These are phyloP conservation scores for Apeltes quadracus DNA, from an alignment of 2,113 vertebrate species.

Conservation along the genomic window DNA sequence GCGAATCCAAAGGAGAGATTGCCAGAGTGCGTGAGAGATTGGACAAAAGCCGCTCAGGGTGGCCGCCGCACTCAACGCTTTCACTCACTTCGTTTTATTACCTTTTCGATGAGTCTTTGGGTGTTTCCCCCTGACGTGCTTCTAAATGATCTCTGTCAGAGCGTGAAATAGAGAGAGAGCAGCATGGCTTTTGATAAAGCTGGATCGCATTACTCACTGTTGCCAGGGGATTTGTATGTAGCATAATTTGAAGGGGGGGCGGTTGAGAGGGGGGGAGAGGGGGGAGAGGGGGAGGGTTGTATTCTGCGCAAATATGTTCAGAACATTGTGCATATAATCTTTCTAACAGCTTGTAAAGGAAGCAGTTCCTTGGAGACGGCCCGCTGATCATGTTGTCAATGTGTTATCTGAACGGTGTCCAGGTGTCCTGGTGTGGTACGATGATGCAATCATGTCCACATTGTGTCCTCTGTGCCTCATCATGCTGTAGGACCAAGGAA, in stretches of 20 bases:
- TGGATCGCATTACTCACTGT: constrained; percentile 29
- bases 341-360: constrained; percentile 47
- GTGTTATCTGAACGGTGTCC: constrained; percentile 29
- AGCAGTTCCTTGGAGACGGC: constrained; percentile 55
- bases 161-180: constrained; percentile 7
- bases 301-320: constrained; percentile 35
- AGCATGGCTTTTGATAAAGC: constrained; percentile 40
- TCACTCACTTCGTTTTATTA: constrained; percentile 34
- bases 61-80: constrained; percentile 36
- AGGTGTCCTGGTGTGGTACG: constrained; percentile 24
- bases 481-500: constrained; percentile 21
- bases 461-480: constrained; percentile 12
- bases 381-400: constrained; percentile 48
- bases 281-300: not conserved
- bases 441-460: constrained; percentile 22
- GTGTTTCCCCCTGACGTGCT: not conserved
- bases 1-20: not conserved
- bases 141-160: constrained; percentile 18
- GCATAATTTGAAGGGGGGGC: constrained; percentile 8
- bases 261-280: not conserved
- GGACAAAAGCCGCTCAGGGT: not conserved
- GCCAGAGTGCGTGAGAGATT: not conserved
- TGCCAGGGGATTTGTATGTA: constrained; percentile 39
- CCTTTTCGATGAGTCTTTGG: constrained; percentile 11
- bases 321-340: constrained; percentile 50